Evolutionary conservation across 2,888 invertebrate genomes (phyloP).

Genomic region (Ceramica pisi): DNA sequence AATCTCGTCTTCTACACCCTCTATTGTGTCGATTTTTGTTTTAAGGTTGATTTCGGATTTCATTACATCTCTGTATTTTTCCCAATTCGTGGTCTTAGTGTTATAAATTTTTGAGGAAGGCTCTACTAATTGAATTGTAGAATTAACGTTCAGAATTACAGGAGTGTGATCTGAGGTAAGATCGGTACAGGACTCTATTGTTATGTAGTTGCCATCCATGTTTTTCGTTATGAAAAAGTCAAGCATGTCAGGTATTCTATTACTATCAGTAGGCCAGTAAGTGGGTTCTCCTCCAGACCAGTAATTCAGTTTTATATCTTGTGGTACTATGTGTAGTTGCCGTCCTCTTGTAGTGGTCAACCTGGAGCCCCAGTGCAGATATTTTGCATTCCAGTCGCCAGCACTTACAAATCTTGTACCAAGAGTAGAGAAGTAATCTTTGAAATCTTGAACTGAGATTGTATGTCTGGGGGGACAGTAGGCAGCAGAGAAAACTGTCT

Average conservation of each 20-base stretch:
- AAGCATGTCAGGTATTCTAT: not conserved
- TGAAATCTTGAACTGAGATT: not conserved
- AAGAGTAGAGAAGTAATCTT: not conserved
- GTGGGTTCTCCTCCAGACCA: not conserved
- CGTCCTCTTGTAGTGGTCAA: not conserved
- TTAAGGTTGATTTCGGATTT: slow-evolving; percentile 6
- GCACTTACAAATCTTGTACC: too few relatives aligned
- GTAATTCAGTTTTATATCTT: not conserved
- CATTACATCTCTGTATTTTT: slow-evolving; percentile 8
- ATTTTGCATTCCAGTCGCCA: too few relatives aligned
- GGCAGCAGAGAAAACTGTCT: not conserved
- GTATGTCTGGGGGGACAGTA: slow-evolving; percentile 6
- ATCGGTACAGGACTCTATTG: slow-evolving; percentile 27
- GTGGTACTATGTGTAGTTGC: not conserved
- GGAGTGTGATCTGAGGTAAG: slow-evolving; percentile 58
- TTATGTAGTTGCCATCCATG: not conserved
- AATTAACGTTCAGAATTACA: slow-evolving; percentile 52
- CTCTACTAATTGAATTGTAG: slow-evolving; percentile 17
- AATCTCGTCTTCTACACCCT: not conserved
- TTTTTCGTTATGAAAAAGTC: slow-evolving; percentile 7
- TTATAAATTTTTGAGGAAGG: slow-evolving; percentile 6
- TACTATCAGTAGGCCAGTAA: slow-evolving; percentile 5
- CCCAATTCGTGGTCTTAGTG: slow-evolving; percentile 12
- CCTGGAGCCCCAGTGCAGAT: not conserved
- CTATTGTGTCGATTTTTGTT: slow-evolving; percentile 2